Evolutionary conservation across 2,888 invertebrate species (phyloP).

Genomic region (Myathropa florea): DNA sequence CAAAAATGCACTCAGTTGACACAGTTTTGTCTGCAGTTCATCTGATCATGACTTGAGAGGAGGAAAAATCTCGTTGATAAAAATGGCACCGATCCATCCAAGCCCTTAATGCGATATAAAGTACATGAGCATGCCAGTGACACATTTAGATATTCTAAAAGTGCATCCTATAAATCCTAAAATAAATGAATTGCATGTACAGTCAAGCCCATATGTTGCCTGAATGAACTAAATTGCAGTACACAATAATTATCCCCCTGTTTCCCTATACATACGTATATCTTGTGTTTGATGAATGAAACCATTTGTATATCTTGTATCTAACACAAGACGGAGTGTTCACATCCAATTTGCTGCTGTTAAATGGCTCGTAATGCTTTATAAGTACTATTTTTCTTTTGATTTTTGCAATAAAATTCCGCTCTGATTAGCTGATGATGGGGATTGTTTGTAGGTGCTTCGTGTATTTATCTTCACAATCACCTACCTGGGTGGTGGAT

Average conservation of each 20-base stretch:
- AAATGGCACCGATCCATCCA: too few relatives aligned
- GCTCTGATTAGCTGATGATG: conserved; percentile 12
- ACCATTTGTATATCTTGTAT: background rate
- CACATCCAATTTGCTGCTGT: background rate
- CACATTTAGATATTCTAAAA: background rate
- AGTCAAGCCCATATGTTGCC: background rate
- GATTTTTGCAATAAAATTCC: conserved; percentile 22
- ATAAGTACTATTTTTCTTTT: background rate
- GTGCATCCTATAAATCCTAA: background rate
- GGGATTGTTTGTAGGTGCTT: background rate
- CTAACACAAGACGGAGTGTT: background rate
- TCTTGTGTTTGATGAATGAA: background rate
- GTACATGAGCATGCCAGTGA: background rate
- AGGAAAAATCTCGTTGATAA: too few relatives aligned
- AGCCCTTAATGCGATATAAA: too few relatives aligned
- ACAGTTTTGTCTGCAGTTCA: too few relatives aligned
- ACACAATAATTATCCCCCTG: background rate
- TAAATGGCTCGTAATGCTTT: background rate
- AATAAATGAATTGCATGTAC: background rate
- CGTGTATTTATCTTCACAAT: background rate
- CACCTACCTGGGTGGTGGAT: background rate
- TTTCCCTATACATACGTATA: background rate
- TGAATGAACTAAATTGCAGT: background rate
- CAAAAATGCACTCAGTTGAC: too few relatives aligned
- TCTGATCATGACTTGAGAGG: too few relatives aligned